Evolutionary conservation across 2,113 vertebrate genomes (phyloP), one percentile per base, ranked within the genome.

Genomic region (Ceuthmochares aereus): DNA sequence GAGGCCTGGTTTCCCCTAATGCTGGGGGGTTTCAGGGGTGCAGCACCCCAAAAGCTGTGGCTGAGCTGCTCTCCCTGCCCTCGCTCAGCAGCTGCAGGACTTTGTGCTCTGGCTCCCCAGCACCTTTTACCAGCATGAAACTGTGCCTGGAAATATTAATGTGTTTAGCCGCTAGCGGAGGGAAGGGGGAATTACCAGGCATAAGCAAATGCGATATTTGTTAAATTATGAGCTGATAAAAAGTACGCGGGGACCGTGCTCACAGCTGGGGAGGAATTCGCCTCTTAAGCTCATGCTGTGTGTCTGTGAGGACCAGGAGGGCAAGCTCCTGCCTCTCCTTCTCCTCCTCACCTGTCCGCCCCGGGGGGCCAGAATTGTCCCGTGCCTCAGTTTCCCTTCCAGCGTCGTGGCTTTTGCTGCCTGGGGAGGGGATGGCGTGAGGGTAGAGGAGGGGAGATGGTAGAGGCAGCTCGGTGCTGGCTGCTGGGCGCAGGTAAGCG

Each of bases 211-310:
- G 95, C 21, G 73, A 45, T 89, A 76, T 89, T 94, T 93, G 93
- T 87, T 79, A 81, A 95, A 91, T 95, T 93, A 94, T n/a, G 89
- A 93, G 95, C 90, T 92, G 92, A 88, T 86, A 89, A 93, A 96
- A 95, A 95, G 51, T 87, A 55, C 17, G 22, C 4, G 72, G 80
- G 90, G 86, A 87, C 78, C 5, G 52, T 32, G 78, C 79, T 70
- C 2, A 32, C 16, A 18, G 43, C 69, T 52, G 72, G 85, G 89
- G 89, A 90, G 68, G 93, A 87, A 92, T 95, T 81, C 22, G 16
- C 52, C 51, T 6, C 85, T 93, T 25, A 2, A 52, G 72, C 87
- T 94, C 89, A 0, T 4, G 88, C 94, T 59, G 80, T 21, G 84
- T 34, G 92, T 27, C 20, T 83, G 47, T 7, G 89, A 76, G 87